Evolutionary conservation across 2,888 invertebrate species (phyloP).

Genomic region (Nomada flava): DNA sequence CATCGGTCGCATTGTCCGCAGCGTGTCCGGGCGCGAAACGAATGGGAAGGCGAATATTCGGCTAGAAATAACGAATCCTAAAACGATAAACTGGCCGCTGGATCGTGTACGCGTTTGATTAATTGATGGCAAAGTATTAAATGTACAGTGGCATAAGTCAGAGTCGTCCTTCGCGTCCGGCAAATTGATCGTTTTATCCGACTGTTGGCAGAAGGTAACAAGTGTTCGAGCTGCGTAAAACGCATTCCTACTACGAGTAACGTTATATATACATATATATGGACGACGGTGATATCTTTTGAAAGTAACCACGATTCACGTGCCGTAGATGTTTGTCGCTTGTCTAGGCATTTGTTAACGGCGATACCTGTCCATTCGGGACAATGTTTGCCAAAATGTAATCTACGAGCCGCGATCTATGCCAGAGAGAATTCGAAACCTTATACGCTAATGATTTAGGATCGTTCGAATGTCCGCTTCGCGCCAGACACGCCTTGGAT

Average conservation of each 20-base stretch:
- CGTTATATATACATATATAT: background rate
- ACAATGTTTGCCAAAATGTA: slow-evolving; percentile 71
- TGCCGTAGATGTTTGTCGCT: slow-evolving; percentile 47
- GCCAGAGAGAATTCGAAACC: slow-evolving; percentile 59
- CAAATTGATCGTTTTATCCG: slow-evolving; percentile 61
- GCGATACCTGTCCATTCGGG: slow-evolving; percentile 67
- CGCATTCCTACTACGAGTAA: slow-evolving; percentile 26
- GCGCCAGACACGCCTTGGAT: slow-evolving; percentile 48
- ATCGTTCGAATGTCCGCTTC: slow-evolving; percentile 22
- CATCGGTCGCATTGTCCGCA: slow-evolving; percentile 38
- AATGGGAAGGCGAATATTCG: slow-evolving; percentile 20
- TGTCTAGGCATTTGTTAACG: slow-evolving; percentile 72
- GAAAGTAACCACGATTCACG: slow-evolving; percentile 50
- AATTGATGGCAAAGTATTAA: slow-evolving; percentile 44
- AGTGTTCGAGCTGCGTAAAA: slow-evolving; percentile 48
- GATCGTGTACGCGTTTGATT: slow-evolving; percentile 39
- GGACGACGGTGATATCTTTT: background rate
- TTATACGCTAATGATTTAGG: slow-evolving; percentile 55
- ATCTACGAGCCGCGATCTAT: slow-evolving; percentile 57
- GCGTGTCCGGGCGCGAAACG: slow-evolving; percentile 38
- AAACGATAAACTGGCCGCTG: slow-evolving; percentile 18
- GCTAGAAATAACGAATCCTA: slow-evolving; percentile 47
- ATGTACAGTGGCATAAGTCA: slow-evolving; percentile 39
- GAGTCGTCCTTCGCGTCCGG: slow-evolving; percentile 47
- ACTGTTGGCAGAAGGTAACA: slow-evolving; percentile 57